Evolutionary conservation across 2,113 vertebrate genomes (phyloP), one percentile per base, ranked within the genome.

Genomic region (Notechis scutatus): DNA sequence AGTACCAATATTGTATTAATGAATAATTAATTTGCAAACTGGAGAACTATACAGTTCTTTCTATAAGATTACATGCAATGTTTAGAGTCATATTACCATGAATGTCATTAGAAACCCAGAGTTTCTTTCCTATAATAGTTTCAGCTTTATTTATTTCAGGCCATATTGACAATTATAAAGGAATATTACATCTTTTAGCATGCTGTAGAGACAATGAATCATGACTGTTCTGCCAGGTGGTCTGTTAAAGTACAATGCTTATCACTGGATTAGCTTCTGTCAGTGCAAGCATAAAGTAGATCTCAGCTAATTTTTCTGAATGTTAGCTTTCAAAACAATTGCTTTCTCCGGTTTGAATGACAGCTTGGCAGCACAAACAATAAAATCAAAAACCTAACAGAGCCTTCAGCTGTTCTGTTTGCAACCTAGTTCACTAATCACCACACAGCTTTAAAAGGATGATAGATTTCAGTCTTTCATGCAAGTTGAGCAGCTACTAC

Each of bases 361-460:
- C 89, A 29, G 47, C 20, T 88, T 85, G 85, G 69, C 86, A 92
- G 54, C 4, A 55, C 91, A 90, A 88, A 61, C 89, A 91, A 91
- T n/a, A 34, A 18, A 7, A 20, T 29, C 34, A 91, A 81, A 90
- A 90, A 42, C 11, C 88, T 81, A 90, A 91, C 92, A 93, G 91
- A 93, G 85, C 95, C 87, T 55, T 56, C 94, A 94, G 91, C 26
- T 85, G 0, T 0, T 0, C 23, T 93, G 87, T 94, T 69, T 14
- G 55, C 55, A 21, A 3, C 64, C 81, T 61, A 91, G 34, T 0
- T 89, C 56, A 24, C 92, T 94, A 57, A 91, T 91, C 85, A 4
- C 88, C 18, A 45, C 18, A 1, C 74, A 91, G 93, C 59, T 96
- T 92, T 93, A 18, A 89, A 91, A 85, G 42, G 54, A 59, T 93